Base-by-base conservation (phyloP, 2,113 vertebrate species). In the Origma solitaria region DNA sequence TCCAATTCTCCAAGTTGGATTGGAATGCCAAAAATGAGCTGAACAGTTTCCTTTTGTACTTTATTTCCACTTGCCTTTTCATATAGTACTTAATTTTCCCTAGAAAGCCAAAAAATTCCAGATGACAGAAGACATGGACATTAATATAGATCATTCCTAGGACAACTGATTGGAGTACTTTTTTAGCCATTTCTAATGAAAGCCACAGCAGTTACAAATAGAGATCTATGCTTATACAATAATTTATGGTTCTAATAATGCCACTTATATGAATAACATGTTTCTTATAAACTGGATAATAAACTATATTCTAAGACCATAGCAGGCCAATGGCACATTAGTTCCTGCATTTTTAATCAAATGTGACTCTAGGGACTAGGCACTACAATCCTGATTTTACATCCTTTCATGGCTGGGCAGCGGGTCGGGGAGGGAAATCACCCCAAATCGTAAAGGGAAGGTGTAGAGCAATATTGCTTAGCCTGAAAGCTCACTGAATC, bases 271-370 rank as follows among this genome's bases (percentile, higher is more conserved):
- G 95, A 96, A 90, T 92, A 95, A 37, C 60, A 82, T 91, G 45
- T 94, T 97, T 94, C 92, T 92, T 96, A 95, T 90, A 93, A 95
- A 91, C 51, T 66, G 65, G 69, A 90, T 94, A 94, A 95, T 97
- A 96, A 96, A 95, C 53, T 86, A 64, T 92, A 89, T 30, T 18
- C 38, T 94, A 90, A 88, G 85, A 90, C 75, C 78, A 65, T 51
- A 77, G 58, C 45, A 88, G 86, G 31, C 50, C n/a, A 22, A 72
- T 47, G 56, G 61, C 65, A 90, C 54, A 84, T 64, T 87, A 76
- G 72, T 87, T 91, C 62, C 90, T 95, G 79, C 51, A 94, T 90
- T 96, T 97, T 96, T 92, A 90, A 97, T 96, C 72, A 94, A 92
- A 96, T 78, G 44, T 80, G 61, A 24, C 84, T 95, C 84, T 15